Base-by-base conservation (phyloP, 2,797 vertebrate species). In the Karalla daura region DNA sequence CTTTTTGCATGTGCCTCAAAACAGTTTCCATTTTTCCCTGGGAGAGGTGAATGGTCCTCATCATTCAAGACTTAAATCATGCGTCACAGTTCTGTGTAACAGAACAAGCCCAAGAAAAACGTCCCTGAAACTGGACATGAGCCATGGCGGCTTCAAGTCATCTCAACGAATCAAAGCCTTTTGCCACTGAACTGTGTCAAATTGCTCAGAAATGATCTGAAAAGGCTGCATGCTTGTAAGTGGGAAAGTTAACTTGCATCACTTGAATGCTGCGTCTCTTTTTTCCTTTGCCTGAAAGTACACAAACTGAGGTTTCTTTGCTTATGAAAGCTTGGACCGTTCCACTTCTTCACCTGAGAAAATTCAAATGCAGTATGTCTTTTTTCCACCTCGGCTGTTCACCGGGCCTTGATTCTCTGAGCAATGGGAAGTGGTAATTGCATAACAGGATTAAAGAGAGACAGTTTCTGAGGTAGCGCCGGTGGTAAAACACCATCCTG, bases 361-460 rank as follows among this genome's bases (percentile, higher is more conserved):
- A 62, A 54, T 72, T 62, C 12, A 58, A 54, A 70, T 35, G 15
- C 25, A 33, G 17, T 30, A 18, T 44, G 58, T 62, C 25, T 47
- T 62, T 37, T 52, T 33, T n/a, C 32, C 30, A 41, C 40, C 33
- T 40, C 56, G 23, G 28, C 69, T 76, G 25, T 39, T 63, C 28
- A 27, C 14, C 15, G 30, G 25, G 43, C 56, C 39, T 70, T 60
- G 27, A 49, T 80, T 63, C 74, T 71, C 25, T 6, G n/a, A 58
- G 52, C 44, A 39, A 44, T 20, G 21, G 39, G 41, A 64, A 68
- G 33, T 47, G 41, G 55, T 73, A 56, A 77, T 71, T 77, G 63
- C 43, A 56, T 65, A 33, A 71, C 44, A 58, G 56, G 60, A 81
- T 78, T 76, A 78, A 65, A 76, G 56, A 32, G 68, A 77, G 44